Evolutionary conservation across 1,140 invertebrate genomes (phyloP).

Genomic region (Lamellibrachia luymesi): DNA sequence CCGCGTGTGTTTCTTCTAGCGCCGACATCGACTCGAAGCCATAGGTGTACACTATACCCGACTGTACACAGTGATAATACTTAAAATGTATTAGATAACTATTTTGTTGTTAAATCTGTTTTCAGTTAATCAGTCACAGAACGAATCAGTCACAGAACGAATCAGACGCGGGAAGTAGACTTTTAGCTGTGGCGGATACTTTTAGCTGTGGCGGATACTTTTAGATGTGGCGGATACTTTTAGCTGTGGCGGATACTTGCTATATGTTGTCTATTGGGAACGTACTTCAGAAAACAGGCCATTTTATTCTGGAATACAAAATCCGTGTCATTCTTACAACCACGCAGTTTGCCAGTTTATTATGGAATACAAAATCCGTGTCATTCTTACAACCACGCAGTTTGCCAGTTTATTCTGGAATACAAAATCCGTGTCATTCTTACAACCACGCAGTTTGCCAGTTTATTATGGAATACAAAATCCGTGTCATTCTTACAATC

Average conservation of each 20-base stretch:
- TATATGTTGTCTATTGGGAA: background rate
- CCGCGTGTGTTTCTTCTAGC: background rate
- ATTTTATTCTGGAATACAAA: too few species aligned
- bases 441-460: too few species aligned
- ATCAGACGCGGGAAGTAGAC: background rate
- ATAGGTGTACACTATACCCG: background rate
- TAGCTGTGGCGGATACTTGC: background rate
- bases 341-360: background rate
- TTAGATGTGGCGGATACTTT: background rate
- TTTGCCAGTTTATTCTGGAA: background rate
- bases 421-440: background rate
- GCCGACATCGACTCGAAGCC: background rate
- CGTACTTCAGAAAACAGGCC: too few species aligned
- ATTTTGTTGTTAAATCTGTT: background rate
- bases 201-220: background rate
- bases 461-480: too few species aligned
- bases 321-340: background rate
- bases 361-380: background rate
- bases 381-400: background rate
- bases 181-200: background rate
- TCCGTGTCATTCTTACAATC: too few species aligned
- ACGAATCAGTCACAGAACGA: too few species aligned
- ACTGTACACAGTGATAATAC: background rate
- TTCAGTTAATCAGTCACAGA: too few species aligned
- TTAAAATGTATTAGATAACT: background rate